Evolutionary conservation across 2,888 invertebrate genomes (phyloP), one percentile per base, ranked within the genome.

Genomic region (Nemurella pictetii): DNA sequence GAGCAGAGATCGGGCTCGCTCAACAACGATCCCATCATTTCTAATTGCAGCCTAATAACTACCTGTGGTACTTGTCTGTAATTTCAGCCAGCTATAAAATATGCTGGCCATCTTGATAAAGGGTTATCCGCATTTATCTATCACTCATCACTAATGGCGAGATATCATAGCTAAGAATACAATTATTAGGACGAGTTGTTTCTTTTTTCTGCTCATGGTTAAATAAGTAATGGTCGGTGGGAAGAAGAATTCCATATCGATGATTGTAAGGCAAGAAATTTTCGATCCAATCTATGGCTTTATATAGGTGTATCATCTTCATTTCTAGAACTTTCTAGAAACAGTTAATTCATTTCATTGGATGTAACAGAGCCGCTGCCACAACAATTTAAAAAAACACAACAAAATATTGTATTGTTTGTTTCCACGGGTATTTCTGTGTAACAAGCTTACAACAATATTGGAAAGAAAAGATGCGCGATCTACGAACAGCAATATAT

Each of bases 101-200:
- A 75, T 75, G 9, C 75, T 9, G 29, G 15, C 75, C 29, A 78
- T 30, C 30, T 29, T 30, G 78, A 78, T 78, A 29, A 30, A n/a
- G 78, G 78, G 29, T 29, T 78, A 78, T 78, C 78, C 20, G n/a
- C 78, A 78, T 28, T 27, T 78, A 30, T 78, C 78, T 29, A 78
- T n/a, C 78, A 30, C 78, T 78, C 78, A 20, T 75, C 75, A n/a
- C 30, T 78, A 78, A 78, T 78, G 78, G 78, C n/a, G 78, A 78
- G 78, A 78, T 78, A 30, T 78, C 78, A 12, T n/a, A 27, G 55
- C 15, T 29, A 55, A 30, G 78, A 78, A 78, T 78, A 78, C 78
- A 78, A 78, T 78, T 78, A 78, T 55, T 55, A 55, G 9, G 12
- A 29, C 27, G 30, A 29, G 4, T 78, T 78, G 27, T 78, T 78